Evolutionary conservation across 2,113 vertebrate genomes (phyloP).

Genomic region (Pteronura brasiliensis): DNA sequence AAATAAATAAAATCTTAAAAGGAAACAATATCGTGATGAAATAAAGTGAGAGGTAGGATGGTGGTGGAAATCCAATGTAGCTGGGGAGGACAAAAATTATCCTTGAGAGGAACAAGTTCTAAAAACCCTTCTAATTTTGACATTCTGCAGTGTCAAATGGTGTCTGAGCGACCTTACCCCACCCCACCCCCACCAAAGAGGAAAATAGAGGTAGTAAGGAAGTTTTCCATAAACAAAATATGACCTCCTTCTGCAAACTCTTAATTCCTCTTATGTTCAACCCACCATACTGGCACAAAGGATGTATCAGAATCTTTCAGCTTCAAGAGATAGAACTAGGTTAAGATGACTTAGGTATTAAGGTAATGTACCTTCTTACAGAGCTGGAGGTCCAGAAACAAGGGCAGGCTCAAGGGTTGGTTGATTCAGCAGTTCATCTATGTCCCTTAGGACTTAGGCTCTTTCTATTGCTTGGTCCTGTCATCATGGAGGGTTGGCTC

Average conservation of each 20-base stretch:
- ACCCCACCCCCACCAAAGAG: background rate
- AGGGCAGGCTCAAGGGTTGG: background rate
- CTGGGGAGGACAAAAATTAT: background rate
- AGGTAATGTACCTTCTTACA: background rate
- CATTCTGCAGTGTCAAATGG: background rate
- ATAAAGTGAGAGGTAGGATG: background rate
- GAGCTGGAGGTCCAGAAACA: background rate
- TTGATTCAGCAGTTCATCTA: background rate
- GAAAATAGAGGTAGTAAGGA: background rate
- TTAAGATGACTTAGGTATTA: background rate
- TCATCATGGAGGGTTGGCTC: background rate
- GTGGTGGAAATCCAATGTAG: background rate
- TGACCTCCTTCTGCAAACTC: background rate
- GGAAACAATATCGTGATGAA: background rate
- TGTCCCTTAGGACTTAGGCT: background rate
- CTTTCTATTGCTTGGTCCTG: background rate
- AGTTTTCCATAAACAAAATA: background rate
- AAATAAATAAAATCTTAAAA: too few relatives aligned
- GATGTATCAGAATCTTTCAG: background rate
- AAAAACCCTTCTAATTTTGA: background rate
- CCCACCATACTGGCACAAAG: too few relatives aligned
- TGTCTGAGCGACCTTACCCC: background rate
- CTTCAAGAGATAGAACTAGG: background rate
- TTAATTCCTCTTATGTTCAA: background rate
- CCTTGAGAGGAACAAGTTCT: background rate